A percentile compares a stretch with the other conserved stretches of the same genome.
Conservation (phyloP, 2,888 invertebrate genomes). For the Congeria kusceri region DNA sequence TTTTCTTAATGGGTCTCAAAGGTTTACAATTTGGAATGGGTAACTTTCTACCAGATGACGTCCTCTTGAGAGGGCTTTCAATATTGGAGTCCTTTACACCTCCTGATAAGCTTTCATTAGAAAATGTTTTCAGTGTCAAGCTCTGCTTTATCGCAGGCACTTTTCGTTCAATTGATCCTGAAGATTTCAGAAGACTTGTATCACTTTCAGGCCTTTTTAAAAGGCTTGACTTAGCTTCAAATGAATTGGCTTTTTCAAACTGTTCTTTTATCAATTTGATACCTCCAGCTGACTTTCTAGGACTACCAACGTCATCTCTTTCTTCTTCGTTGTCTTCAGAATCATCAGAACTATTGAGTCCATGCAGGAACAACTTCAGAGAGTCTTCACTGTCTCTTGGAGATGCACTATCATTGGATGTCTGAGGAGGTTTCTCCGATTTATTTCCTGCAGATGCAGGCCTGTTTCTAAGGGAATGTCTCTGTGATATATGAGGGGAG, state of each 20-base stretch:
- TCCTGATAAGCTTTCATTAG: slow-evolving; percentile 40
- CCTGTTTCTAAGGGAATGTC: slow-evolving; percentile 2
- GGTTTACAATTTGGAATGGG: slow-evolving; percentile 45
- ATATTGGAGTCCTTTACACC: not conserved
- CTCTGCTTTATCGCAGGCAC: slow-evolving; percentile 34
- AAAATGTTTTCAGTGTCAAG: slow-evolving; percentile 43
- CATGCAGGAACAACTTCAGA: slow-evolving; percentile 54
- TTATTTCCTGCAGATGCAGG: slow-evolving; percentile 11
- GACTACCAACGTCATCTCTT: slow-evolving; percentile 6
- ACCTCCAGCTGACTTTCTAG: slow-evolving; percentile 23
- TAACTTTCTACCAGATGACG: slow-evolving; percentile 62
- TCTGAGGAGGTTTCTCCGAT: not conserved
- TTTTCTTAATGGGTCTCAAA: slow-evolving; percentile 21
- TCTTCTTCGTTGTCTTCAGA: slow-evolving; percentile 34
- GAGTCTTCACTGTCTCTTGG: slow-evolving; percentile 23
- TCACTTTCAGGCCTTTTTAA: slow-evolving; percentile 47
- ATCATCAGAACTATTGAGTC: slow-evolving; percentile 53
- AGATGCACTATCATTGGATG: not conserved
- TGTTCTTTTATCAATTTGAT: slow-evolving; percentile 48
- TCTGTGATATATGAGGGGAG: no score
- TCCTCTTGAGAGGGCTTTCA: slow-evolving; percentile 31
- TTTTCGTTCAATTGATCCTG: slow-evolving; percentile 25
- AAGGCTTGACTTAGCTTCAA: slow-evolving; percentile 44
- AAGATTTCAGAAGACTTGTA: slow-evolving; percentile 27
- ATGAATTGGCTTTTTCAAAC: slow-evolving; percentile 44